Evolutionary conservation across 2,113 vertebrate genomes (phyloP), one percentile per base, ranked within the genome.

Genomic region (Onychostruthus taczanowskii): DNA sequence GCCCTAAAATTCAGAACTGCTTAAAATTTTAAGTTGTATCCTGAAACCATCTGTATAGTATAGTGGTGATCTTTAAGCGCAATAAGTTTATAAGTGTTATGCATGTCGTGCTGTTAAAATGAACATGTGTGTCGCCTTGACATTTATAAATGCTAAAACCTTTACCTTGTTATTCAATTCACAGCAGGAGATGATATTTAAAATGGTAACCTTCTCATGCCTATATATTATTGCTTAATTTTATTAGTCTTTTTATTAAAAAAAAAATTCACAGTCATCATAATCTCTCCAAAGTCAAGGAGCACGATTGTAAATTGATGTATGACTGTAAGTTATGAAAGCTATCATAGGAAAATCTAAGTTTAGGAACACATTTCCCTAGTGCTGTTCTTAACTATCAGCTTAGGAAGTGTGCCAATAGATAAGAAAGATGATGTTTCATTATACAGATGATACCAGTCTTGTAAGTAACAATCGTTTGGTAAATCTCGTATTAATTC

Each of bases 71-170:
- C 19, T 67, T 86, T 56, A 52, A 81, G 13, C 44, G 46, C 28
- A 82, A 27, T 87, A 86, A 53, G 46, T 89, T 90, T 92, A 33
- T 69, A 76, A 81, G 35, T 1, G 11, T 82, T 67, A 70, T 0
- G 7, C 14, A 27, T 66, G 46, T 95, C 84, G 39, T 41, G 47
- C 72, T 95, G 62, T 81, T 96, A 94, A 93, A 88, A 91, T 35
- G 44, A 91, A 78, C 1, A 47, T 59, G 86, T 92, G 63, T 92
- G 79, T 70, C 79, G 69, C 72, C 43, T 67, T 95, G 91, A 91
- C 87, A 85, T 94, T 96, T 97, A 85, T 62, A 96, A 94, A 96
- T 74, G 74, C 62, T 92, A 75, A 91, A 93, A 55, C 73, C 84
- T 94, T 97, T 93, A 86, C 83, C 77, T 90, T 90, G 70, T 52